These are phyloP conservation scores for Lasioglossum lativentre DNA, from an alignment of 2,888 invertebrate species.

Conservation along the genomic window DNA sequence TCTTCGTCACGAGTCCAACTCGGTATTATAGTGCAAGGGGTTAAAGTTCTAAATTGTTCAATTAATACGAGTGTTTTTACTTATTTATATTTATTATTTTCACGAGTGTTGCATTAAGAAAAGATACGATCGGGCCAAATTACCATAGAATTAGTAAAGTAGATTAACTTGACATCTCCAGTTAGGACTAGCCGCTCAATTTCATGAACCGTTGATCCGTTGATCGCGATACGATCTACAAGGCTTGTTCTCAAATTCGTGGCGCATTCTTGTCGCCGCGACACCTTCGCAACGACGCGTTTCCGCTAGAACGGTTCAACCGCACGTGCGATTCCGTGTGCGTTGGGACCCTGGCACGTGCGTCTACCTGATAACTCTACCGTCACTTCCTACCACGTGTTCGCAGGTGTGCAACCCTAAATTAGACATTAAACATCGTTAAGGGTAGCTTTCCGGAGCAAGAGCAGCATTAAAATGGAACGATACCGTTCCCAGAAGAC, in stretches of 20 bases:
- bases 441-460: background rate
- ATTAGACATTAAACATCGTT: slow-evolving; percentile 18
- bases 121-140: background rate
- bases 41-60: too few species aligned
- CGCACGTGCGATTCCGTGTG: slow-evolving; percentile 80
- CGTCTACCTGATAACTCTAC: slow-evolving; percentile 68
- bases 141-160: slow-evolving; percentile 15
- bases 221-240: slow-evolving; percentile 28
- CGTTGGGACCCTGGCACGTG: slow-evolving; percentile 63
- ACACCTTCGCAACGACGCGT: slow-evolving; percentile 24
- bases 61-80: too few species aligned
- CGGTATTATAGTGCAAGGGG: too few species aligned
- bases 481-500: background rate
- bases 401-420: slow-evolving; percentile 74
- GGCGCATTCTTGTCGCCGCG: slow-evolving; percentile 30
- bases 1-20: too few species aligned
- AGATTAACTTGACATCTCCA: background rate
- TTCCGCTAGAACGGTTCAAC: slow-evolving; percentile 59
- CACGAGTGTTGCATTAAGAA: too few species aligned
- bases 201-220: background rate
- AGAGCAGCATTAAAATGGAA: background rate
- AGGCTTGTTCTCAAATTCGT: background rate
- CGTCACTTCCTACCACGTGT: slow-evolving; percentile 82
- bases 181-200: background rate
- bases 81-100: too few species aligned